Conservation (phyloP, 2,888 invertebrate genomes). For the Marronus borbonicus region DNA sequence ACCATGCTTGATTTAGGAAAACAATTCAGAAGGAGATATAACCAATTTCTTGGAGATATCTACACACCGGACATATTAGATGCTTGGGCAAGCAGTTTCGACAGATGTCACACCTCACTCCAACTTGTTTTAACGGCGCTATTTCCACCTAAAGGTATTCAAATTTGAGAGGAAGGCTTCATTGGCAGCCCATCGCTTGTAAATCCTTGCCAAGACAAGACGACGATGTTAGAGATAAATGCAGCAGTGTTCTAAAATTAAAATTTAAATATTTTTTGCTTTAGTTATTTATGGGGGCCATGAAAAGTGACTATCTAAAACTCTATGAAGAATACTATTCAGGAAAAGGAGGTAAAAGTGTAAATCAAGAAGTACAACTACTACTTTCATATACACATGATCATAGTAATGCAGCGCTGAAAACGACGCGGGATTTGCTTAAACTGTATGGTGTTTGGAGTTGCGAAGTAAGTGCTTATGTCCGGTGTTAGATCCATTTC, state of each 20-base stretch:
- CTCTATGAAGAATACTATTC: neutral
- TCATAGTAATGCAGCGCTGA: neutral
- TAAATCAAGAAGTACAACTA: neutral
- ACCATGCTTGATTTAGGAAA: conserved; percentile 39
- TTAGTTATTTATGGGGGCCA: neutral
- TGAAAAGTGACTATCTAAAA: neutral
- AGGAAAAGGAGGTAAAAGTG: neutral
- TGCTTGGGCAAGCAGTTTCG: conserved; percentile 23
- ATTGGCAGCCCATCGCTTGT: conserved; percentile 48
- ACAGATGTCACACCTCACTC: conserved; percentile 40
- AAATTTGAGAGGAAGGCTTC: conserved; percentile 24
- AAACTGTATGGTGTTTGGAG: neutral
- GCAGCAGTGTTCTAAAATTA: neutral
- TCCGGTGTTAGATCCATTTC: neutral
- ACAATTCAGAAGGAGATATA: conserved; percentile 37
- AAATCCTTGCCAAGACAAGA: conserved; percentile 66
- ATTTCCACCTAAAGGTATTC: conserved; percentile 38
- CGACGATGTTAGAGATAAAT: neutral
- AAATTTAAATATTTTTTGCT: neutral
- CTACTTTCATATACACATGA: neutral
- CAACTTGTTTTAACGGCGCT: conserved; percentile 44
- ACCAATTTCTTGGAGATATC: conserved; percentile 33
- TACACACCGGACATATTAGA: conserved; percentile 28
- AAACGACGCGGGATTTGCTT: neutral
- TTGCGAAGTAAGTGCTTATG: neutral